These are phyloP conservation scores for Trichechus manatus DNA, from an alignment of 2,113 vertebrate genomes.

Conservation along the genomic window DNA sequence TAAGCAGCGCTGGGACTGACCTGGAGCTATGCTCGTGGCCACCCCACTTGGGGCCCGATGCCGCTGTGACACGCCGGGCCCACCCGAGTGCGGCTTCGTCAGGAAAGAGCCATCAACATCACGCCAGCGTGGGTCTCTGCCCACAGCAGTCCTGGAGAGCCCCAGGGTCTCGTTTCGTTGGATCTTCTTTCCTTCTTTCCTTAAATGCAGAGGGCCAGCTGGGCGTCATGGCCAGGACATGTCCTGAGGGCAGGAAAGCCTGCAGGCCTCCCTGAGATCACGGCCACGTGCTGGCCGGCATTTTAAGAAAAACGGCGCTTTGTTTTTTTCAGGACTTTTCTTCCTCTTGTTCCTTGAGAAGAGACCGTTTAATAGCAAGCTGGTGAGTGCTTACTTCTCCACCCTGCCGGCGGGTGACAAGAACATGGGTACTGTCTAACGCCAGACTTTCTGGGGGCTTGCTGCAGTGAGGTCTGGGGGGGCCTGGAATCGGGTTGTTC, in stretches of 20 bases:
- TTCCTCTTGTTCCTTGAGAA: background rate
- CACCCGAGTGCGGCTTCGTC: background rate
- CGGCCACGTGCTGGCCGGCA: background rate
- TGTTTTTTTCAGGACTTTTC: background rate
- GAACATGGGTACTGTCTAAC: rapidly evolving
- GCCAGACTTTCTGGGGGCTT: background rate
- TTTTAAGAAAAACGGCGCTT: background rate
- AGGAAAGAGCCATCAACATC: rapidly evolving
- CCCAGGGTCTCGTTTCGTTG: too few relatives aligned
- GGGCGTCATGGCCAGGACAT: background rate
- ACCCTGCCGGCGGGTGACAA: rapidly evolving
- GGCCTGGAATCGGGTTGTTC: background rate
- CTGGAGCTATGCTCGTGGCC: too few relatives aligned
- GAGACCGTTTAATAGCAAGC: background rate
- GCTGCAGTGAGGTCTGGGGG: background rate
- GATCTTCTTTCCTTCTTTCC: background rate
- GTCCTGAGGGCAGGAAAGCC: background rate
- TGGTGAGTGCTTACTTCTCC: background rate
- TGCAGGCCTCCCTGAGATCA: background rate
- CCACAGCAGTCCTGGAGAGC: rapidly evolving
- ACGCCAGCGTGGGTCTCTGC: rapidly evolving
- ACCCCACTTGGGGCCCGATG: too few relatives aligned
- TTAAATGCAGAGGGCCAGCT: background rate
- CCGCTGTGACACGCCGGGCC: too few relatives aligned
- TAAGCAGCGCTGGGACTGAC: too few relatives aligned